Evolutionary conservation across 2,797 vertebrate genomes (phyloP), one percentile per base, ranked within the genome.

Genomic region (Pantherophis vulpinus): DNA sequence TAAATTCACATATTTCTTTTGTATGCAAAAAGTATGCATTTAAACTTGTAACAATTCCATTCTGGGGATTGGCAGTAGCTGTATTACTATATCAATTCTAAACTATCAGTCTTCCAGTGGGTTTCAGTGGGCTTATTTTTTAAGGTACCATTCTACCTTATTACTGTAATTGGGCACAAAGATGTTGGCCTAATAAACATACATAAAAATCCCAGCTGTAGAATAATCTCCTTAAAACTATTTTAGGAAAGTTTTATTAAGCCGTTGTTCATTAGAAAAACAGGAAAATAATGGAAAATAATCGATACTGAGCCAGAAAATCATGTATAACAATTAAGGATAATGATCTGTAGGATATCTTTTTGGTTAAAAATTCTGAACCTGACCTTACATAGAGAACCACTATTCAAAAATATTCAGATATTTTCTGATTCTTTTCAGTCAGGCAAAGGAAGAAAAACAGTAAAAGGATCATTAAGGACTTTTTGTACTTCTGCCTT

Each of bases 201-300:
- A 61, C 60, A 32, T 79, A 51, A 92, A 89, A 83, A 83, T 60
- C 56, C 54, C 27, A 47, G 11, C 29, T 55, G 23, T 54, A 47
- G n/a, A 42, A 90, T 61, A 90, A 63, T 66, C 11, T 83, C 91
- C 37, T 60, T 13, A 66, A 47, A 2, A 18, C 23, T 94, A 83
- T 59, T 12, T 37, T 86, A 93, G 29, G 5, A 25, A 86, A 92
- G 86, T 42, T 93, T 89, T 74, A 92, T 47, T 83, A 83, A 83
- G 23, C 66, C 92, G 47, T 86, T 8, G 51, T 91, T 93, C 18
- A 95, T 79, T 4, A 93, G 55, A 23, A 47, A 83, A 86, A 60
- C 32, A 42, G 8, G 37, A n/a, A 27, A 91, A 91, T 16, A 9
- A 9, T 51, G 93, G 93, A 94, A 0, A 1, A 1, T 90, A 27